Evolutionary conservation across 1,140 invertebrate genomes (phyloP).

Genomic region (Charaxes varanes): DNA sequence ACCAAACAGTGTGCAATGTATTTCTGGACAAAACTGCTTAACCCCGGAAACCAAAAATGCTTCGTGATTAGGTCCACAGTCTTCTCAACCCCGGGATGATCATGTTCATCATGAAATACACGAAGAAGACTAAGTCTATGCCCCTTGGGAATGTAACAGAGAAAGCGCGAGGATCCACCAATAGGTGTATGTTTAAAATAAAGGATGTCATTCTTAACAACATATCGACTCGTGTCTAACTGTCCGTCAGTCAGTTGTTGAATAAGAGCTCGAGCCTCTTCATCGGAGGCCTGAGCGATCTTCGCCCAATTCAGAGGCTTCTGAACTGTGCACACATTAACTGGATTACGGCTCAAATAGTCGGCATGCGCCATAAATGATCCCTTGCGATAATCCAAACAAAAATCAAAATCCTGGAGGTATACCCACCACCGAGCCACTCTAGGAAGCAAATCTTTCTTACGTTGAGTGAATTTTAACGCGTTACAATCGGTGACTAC

Average conservation of each 20-base stretch:
- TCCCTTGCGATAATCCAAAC: conserved; percentile 14
- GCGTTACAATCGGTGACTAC: conserved; percentile 15
- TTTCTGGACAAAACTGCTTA: conserved; percentile 11
- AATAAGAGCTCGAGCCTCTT: background rate
- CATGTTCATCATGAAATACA: conserved; percentile 13
- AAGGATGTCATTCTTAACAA: conserved; percentile 2
- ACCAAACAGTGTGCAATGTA: conserved; percentile 12
- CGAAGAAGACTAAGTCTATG: background rate
- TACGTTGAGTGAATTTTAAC: conserved; percentile 8
- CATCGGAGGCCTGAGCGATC: conserved; percentile 13
- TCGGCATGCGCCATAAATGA: conserved; percentile 10
- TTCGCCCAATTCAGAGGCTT: conserved; percentile 19
- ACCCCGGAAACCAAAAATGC: conserved; percentile 15
- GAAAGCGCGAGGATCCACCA: background rate
- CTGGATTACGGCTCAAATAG: conserved; percentile 17
- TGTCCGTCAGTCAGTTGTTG: background rate
- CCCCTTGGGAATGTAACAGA: conserved; percentile 9
- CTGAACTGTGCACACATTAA: conserved; percentile 7
- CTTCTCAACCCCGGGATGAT: conserved; percentile 8
- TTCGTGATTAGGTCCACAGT: conserved; percentile 10
- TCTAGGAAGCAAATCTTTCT: conserved; percentile 12
- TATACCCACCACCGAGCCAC: conserved; percentile 17
- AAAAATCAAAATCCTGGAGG: conserved; percentile 13
- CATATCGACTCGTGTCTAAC: conserved; percentile 1
- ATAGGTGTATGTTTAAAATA: conserved; percentile 8